phyloP scores from a whole-genome alignment of 2,797 vertebrate genomes.

The Platyrinchus mystaceus region DNA sequence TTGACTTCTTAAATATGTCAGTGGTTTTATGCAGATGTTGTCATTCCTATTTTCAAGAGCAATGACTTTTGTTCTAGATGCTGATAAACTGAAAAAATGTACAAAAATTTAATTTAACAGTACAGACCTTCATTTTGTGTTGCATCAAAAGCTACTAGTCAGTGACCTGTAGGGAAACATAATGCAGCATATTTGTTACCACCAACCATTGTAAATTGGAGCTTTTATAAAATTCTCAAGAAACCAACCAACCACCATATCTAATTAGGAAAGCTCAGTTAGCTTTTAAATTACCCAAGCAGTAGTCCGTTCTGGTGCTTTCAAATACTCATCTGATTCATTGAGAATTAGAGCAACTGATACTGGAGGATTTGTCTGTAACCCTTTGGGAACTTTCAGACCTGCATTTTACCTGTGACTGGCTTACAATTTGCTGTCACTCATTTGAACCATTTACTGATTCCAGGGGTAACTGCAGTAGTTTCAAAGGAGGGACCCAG shows the following conservation, averaged over 20 bases:
- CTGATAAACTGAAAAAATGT: background rate
- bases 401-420: background rate
- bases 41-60: background rate
- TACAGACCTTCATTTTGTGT: background rate
- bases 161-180: background rate
- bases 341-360: background rate
- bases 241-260: background rate
- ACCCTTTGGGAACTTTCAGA: background rate
- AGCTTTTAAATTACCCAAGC: background rate
- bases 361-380: background rate
- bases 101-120: background rate
- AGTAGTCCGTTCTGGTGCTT: background rate
- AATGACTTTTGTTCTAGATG: background rate
- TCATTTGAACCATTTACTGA: background rate
- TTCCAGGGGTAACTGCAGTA: background rate
- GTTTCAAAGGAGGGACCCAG: background rate
- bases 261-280: background rate
- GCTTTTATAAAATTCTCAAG: background rate
- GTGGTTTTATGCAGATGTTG: background rate
- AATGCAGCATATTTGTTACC: background rate
- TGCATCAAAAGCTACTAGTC: background rate
- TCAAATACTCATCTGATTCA: background rate
- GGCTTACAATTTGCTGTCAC: background rate
- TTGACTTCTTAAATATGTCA: background rate
- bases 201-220: background rate